Base-by-base conservation (phyloP, 2,888 invertebrate genomes). In the Pandemis cinnamomeana region DNA sequence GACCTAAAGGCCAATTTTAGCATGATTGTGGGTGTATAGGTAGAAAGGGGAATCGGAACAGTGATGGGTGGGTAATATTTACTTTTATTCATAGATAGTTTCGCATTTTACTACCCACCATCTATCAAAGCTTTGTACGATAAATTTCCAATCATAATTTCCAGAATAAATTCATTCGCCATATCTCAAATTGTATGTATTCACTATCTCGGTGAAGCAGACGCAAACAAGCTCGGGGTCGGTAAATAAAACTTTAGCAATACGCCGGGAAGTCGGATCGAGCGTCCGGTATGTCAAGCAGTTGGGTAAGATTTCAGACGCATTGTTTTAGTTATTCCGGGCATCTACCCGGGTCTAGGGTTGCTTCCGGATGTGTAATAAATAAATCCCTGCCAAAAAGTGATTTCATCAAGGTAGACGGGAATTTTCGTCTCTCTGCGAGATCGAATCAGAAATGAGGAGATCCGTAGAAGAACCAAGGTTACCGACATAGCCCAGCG, bases 271-370 rank as follows among this genome's bases (percentile, higher is more conserved):
- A 78, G 77, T 73, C 76, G 74, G 85, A 89, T 91, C 87, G 88
- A 88, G 86, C 90, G 82, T 79, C 88, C 81, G 92, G 91, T 89
- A 93, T 92, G 90, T 90, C 90, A 87, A 83, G 87, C 91, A 89
- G 89, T 91, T 89, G 88, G 90, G 89, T 89, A 91, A 92, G 91
- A 91, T 92, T 91, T 92, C 92, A 92, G 92, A 92, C 91, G 89
- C 90, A 91, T 91, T 91, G 90, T 90, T 86, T 87, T 85, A 90
- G 91, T 89, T 91, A 92, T 92, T 89, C 87, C 83, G 79, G 85
- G 86, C 87, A 91, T 90, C 84, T 82, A 81, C 78, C 82, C 80
- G 85, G 83, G 86, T 61, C 51, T 76, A 86, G 88, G 86, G 87
- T 71, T 87, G 86, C 48, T 62, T 51, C 42, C 64, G 55, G 44